Evolutionary conservation across 1,140 invertebrate species (phyloP).

Genomic region (Drosophila arizonae): DNA sequence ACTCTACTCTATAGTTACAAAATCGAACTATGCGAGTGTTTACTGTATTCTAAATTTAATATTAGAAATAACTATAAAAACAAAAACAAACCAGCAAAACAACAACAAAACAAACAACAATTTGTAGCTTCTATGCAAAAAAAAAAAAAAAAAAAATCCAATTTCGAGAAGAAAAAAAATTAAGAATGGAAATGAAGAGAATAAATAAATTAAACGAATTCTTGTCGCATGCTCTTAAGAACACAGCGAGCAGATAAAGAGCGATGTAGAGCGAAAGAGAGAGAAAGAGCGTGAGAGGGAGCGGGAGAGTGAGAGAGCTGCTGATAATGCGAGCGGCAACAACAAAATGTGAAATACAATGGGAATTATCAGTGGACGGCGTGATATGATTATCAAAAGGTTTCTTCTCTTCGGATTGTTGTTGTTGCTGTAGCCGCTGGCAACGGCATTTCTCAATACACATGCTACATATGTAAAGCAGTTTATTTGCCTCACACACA

Average conservation of each 20-base stretch:
- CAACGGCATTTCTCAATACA: slow-evolving; percentile 69
- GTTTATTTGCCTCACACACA: slow-evolving; percentile 39
- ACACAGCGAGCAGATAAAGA: slow-evolving; percentile 4
- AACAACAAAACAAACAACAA: slow-evolving; percentile 1
- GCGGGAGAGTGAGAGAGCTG: not conserved
- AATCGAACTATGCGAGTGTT: slow-evolving; percentile 19
- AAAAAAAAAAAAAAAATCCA: slow-evolving; percentile 25
- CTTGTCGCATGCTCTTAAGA: slow-evolving; percentile 11
- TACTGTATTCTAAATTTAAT: slow-evolving; percentile 60
- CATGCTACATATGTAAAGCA: slow-evolving; percentile 49
- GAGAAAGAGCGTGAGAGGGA: not conserved
- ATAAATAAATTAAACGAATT: slow-evolving; percentile 9
- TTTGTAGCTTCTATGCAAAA: slow-evolving; percentile 21
- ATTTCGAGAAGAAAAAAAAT: slow-evolving; percentile 16
- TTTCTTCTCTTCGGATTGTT: slow-evolving; percentile 49
- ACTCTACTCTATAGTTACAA: not conserved
- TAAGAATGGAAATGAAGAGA: slow-evolving; percentile 7
- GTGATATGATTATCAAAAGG: slow-evolving; percentile 80
- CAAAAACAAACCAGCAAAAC: slow-evolving; percentile 4
- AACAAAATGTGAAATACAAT: slow-evolving; percentile 65
- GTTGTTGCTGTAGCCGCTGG: slow-evolving; percentile 28
- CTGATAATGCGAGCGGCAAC: slow-evolving; percentile 63
- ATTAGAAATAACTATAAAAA: slow-evolving; percentile 3
- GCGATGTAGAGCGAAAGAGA: not conserved
- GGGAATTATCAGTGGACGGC: slow-evolving; percentile 77